phyloP scores from a whole-genome alignment of 1,140 invertebrate genomes.

The Xylocopa sonorina region DNA sequence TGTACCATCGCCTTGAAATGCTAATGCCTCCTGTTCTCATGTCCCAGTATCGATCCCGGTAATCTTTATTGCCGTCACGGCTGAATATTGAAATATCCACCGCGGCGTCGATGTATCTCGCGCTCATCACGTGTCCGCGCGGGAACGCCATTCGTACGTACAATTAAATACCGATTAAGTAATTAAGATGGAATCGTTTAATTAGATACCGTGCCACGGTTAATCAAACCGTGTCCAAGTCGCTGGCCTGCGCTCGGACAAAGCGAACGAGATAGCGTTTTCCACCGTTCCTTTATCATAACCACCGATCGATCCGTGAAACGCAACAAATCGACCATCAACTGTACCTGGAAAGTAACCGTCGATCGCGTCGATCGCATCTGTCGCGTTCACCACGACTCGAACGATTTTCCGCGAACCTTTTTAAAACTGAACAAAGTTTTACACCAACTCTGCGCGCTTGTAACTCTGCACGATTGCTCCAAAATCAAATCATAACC shows the following conservation, averaged over 20 bases:
- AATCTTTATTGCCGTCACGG: slow-evolving; percentile 60
- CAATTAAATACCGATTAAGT: slow-evolving; percentile 65
- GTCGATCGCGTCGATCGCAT: no score
- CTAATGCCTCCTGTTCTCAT: slow-evolving; percentile 61
- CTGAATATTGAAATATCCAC: slow-evolving; percentile 60
- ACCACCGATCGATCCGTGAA: slow-evolving; percentile 25
- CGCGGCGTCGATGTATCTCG: slow-evolving; percentile 44
- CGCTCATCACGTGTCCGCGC: slow-evolving; percentile 52
- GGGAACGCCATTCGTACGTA: slow-evolving; percentile 53
- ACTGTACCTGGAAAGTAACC: background rate
- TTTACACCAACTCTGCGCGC: no score
- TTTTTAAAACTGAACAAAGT: no score
- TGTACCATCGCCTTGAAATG: slow-evolving; percentile 61
- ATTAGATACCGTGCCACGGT: slow-evolving; percentile 54
- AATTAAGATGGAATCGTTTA: slow-evolving; percentile 66
- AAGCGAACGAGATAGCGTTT: slow-evolving; percentile 32
- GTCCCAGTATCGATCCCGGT: slow-evolving; percentile 55
- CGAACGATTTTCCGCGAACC: no score
- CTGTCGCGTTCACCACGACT: no score
- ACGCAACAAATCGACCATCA: slow-evolving; percentile 34
- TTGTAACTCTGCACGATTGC: no score
- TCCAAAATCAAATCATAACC: background rate
- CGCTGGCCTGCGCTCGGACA: slow-evolving; percentile 42
- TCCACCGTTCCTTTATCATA: slow-evolving; percentile 36
- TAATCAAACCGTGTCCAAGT: slow-evolving; percentile 57